Evolutionary conservation across 2,888 invertebrate genomes (phyloP).

Genomic region (Dynastes maya): DNA sequence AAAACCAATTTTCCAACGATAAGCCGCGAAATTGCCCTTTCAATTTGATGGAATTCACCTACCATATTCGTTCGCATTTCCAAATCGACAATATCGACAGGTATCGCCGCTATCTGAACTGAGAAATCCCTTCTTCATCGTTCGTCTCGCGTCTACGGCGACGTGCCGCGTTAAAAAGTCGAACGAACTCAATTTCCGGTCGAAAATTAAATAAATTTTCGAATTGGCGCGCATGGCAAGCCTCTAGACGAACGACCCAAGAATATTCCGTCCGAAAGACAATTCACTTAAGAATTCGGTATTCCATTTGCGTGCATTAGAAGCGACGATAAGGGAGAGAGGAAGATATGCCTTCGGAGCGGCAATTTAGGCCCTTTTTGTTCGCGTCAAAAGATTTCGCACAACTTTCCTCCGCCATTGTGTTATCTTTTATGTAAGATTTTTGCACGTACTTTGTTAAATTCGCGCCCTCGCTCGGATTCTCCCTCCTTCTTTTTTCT

Average conservation of each 20-base stretch:
- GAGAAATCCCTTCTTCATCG: slow-evolving; percentile 5
- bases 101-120: not conserved
- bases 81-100: not conserved
- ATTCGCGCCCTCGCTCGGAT: slow-evolving; percentile 21
- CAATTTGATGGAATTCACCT: not conserved
- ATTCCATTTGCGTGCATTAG: slow-evolving; percentile 47
- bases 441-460: slow-evolving; percentile 46
- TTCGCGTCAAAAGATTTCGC: slow-evolving; percentile 44
- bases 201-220: slow-evolving; percentile 48
- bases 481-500: not conserved
- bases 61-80: not conserved
- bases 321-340: slow-evolving; percentile 24
- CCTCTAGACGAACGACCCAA: not conserved
- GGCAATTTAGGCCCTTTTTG: slow-evolving; percentile 44
- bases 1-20: not conserved
- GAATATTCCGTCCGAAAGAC: slow-evolving; percentile 18
- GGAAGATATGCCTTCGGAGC: slow-evolving; percentile 9
- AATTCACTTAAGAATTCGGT: slow-evolving; percentile 45
- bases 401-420: slow-evolving; percentile 42
- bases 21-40: not conserved
- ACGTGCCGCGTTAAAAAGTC: slow-evolving; percentile 37
- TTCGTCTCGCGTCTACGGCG: not conserved
- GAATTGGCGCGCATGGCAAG: slow-evolving; percentile 14
- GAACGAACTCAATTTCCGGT: slow-evolving; percentile 44
- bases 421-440: slow-evolving; percentile 47